Percentiles rank a stretch among this genome's conserved stretches.
phyloP scores from a whole-genome alignment of 2,888 invertebrate species.

The Hydroisotoma schaefferi region DNA sequence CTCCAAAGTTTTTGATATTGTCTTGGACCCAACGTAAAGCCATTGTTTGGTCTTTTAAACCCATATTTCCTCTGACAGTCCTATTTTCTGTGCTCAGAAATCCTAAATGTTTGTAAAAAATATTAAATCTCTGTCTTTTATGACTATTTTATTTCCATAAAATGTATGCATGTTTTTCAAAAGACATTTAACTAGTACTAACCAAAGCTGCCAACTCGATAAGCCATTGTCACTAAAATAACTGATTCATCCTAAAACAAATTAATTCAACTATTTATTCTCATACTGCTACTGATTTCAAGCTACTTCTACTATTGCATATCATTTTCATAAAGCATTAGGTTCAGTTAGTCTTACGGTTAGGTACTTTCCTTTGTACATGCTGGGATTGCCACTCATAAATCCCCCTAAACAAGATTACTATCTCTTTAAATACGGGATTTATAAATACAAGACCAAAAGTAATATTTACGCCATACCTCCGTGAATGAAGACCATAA shows the following conservation, averaged over 20 bases:
- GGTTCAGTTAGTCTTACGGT: no score
- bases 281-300: no score
- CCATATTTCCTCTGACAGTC: constrained; percentile 18
- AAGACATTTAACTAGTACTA: no score
- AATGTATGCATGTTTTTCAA: no score
- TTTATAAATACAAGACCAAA: background rate
- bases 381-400: constrained; percentile 18
- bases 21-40: constrained; percentile 17
- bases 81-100: constrained; percentile 22
- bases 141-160: no score
- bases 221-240: constrained; percentile 18
- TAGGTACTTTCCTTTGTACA: constrained; percentile 21
- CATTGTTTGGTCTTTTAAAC: no score
- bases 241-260: constrained; percentile 19
- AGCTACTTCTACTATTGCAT: no score
- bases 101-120: constrained; percentile 5
- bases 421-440: no score
- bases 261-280: no score
- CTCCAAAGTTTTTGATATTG: constrained; percentile 18
- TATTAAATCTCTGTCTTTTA: no score
- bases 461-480: constrained; percentile 4
- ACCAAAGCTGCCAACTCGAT: constrained; percentile 17
- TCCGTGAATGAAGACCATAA: constrained; percentile 29
- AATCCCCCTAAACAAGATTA: constrained; percentile 20
- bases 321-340: no score